These are phyloP conservation scores for Sebastes vulpes DNA, from an alignment of 2,797 vertebrate genomes.

Conservation along the genomic window DNA sequence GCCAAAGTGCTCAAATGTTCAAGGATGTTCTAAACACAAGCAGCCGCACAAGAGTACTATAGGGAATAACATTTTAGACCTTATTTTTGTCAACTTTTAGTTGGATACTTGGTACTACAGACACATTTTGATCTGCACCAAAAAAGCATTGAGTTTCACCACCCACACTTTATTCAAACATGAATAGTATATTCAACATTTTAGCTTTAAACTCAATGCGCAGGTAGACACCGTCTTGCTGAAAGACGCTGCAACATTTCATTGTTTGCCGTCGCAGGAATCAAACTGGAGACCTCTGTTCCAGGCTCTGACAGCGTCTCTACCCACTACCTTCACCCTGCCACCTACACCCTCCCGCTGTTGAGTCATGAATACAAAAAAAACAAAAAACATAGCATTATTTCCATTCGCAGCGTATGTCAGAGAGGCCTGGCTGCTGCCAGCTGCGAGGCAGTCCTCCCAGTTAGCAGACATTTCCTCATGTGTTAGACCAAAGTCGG, in stretches of 20 bases:
- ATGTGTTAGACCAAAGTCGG: constrained; percentile 66
- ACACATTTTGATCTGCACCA: background rate
- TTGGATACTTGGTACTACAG: background rate
- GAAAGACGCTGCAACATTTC: background rate
- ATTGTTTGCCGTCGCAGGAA: background rate
- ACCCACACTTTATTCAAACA: background rate
- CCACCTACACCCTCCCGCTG: constrained; percentile 43
- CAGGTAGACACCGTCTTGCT: background rate
- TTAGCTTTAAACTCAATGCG: background rate
- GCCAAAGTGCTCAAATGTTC: background rate
- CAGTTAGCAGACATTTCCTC: constrained; percentile 81
- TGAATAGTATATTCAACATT: background rate
- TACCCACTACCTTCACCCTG: constrained; percentile 9
- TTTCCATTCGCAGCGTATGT: constrained; percentile 70
- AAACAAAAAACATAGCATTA: constrained; percentile 31
- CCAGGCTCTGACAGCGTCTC: background rate
- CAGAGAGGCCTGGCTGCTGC: constrained; percentile 35
- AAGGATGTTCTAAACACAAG: background rate
- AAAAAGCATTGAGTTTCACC: background rate
- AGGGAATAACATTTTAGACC: too few species aligned
- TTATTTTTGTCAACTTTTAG: background rate
- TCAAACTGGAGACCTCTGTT: constrained; percentile 14
- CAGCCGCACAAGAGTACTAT: background rate
- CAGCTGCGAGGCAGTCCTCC: constrained; percentile 59
- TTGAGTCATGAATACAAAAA: constrained; percentile 36